Conservation (phyloP, 2,888 invertebrate genomes). For the Orthosia gothica region DNA sequence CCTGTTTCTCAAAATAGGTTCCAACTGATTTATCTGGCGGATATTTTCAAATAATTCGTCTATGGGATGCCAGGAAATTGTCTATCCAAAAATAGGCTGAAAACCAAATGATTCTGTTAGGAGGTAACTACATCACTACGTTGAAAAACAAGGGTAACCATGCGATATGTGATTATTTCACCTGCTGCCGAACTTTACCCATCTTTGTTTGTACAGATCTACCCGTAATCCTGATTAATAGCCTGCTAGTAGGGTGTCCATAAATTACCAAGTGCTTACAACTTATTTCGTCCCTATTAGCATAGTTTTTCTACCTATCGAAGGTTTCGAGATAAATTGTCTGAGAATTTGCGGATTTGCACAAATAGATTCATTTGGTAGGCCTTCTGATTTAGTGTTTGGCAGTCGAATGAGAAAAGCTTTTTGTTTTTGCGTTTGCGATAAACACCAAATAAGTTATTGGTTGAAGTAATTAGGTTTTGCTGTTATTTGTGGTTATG, state of each 20-base stretch:
- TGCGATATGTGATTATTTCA: constrained; percentile 56
- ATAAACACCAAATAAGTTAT: neutral
- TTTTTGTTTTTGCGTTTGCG: constrained; percentile 37
- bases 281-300: constrained; percentile 56
- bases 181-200: constrained; percentile 49
- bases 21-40: neutral
- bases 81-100: neutral
- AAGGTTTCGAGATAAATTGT: constrained; percentile 39
- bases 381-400: constrained; percentile 22
- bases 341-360: constrained; percentile 44
- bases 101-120: constrained; percentile 12
- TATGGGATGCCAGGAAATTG: neutral
- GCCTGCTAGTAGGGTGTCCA: constrained; percentile 30
- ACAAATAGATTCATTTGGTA: constrained; percentile 53
- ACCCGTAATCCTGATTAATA: constrained; percentile 54
- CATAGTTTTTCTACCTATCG: constrained; percentile 47
- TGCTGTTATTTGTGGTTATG: neutral
- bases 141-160: constrained; percentile 51
- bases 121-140: neutral
- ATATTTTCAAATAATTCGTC: constrained; percentile 8
- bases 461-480: constrained; percentile 15
- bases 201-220: constrained; percentile 57
- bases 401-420: constrained; percentile 2
- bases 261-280: constrained; percentile 59
- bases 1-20: neutral